phyloP scores from a whole-genome alignment of 2,797 vertebrate genomes.

The Pteronotus mesoamericanus region DNA sequence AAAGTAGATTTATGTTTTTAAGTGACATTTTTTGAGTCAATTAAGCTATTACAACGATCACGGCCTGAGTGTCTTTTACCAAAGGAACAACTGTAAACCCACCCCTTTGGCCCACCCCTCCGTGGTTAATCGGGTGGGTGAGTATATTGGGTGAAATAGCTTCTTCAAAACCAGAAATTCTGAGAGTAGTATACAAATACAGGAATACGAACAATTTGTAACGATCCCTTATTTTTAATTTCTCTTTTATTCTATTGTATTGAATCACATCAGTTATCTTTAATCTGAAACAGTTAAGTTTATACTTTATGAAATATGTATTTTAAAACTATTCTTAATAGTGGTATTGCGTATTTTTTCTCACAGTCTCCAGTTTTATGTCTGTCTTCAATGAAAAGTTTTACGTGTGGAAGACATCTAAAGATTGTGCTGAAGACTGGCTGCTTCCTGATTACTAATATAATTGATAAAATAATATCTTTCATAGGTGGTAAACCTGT shows the following conservation, averaged over 20 bases:
- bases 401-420: not conserved
- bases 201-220: not conserved
- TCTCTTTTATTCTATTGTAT: not conserved
- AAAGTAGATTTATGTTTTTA: not conserved
- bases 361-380: not conserved
- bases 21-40: not conserved
- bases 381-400: not conserved
- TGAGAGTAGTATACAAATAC: not conserved
- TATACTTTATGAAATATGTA: not conserved
- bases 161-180: not conserved
- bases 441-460: not conserved
- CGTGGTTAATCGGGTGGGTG: not conserved
- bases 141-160: not conserved
- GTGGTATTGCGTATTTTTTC: not conserved
- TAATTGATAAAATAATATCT: not conserved
- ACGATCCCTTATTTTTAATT: not conserved
- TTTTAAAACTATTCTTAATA: not conserved
- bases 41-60: too few species aligned
- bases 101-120: not conserved
- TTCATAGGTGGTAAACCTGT: slow-evolving; percentile 93
- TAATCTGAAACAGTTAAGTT: not conserved
- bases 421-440: not conserved
- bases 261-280: not conserved
- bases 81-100: not conserved
- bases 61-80: not conserved